Evolutionary conservation across 2,113 vertebrate species (phyloP), one percentile per base, ranked within the genome.

Genomic region (Tachysurus fulvidraco): DNA sequence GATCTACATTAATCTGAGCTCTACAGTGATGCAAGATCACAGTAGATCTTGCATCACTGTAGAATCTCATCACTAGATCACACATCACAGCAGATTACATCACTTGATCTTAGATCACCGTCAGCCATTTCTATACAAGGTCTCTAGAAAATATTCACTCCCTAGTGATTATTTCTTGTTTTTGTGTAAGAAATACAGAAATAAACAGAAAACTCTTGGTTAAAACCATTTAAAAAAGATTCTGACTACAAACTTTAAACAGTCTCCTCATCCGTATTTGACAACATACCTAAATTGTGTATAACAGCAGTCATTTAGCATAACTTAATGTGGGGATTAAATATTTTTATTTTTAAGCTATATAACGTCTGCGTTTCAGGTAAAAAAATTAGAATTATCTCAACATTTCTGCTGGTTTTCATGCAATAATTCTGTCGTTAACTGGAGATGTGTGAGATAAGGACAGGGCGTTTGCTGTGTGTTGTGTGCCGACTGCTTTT

Each of bases 401-500:
- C n/a, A n/a, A n/a, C 28, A 16, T 67, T 67, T 65, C 12, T 65
- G 12, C n/a, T 65, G 4, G 28, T 65, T 16, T 69, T 36, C 14
- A 17, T 17, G 28, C 69, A 73, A 46, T 71, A 44, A 21, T 71
- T 44, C 21, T 44, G 30, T 41, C 19, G 30, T 44, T 44, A 46
- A 46, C 19, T 46, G 11, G 4, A 67, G 52, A 36, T 14, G 80
- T 60, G 54, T 28, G 23, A 30, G 84, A 41, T 90, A 88, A 87
- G 52, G 69, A 83, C 89, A 92, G 19, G 41, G 41, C 10, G 11
- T 73, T 50, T 60, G 86, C 74, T 80, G 44, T 76, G 64, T 7
- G 30, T 25, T 85, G 81, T 91, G 67, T 59, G 89, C 90, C 86
- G 85, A 36, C 85, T 46, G 67, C 91, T 73, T 95, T 95, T 91